Evolutionary conservation across 2,113 vertebrate species (phyloP).

Genomic region (Garra rufa): DNA sequence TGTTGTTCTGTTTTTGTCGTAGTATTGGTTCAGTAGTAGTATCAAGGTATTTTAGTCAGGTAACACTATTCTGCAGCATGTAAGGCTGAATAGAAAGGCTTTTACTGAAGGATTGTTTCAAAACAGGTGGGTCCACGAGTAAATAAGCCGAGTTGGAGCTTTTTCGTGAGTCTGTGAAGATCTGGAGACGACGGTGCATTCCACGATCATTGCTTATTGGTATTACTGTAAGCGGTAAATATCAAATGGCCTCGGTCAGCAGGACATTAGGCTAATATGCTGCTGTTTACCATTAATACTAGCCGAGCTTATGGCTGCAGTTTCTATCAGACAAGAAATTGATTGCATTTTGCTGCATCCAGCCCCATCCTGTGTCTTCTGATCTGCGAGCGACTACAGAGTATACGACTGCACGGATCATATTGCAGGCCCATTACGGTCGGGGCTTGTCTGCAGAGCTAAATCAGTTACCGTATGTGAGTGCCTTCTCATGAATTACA

Average conservation of each 20-base stretch:
- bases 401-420: slow-evolving; percentile 64
- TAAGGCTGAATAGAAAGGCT: slow-evolving; percentile 43
- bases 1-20: too few relatives aligned
- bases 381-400: slow-evolving; percentile 45
- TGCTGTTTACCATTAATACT: slow-evolving; percentile 41
- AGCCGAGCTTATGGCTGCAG: slow-evolving; percentile 13
- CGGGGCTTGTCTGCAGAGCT: slow-evolving; percentile 51
- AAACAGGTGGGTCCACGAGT: slow-evolving; percentile 65
- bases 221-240: slow-evolving; percentile 34
- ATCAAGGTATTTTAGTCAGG: too few relatives aligned
- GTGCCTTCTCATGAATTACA: slow-evolving; percentile 71
- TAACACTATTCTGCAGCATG: slow-evolving; percentile 55
- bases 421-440: slow-evolving; percentile 73
- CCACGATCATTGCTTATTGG: neutral
- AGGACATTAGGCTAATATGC: slow-evolving; percentile 11
- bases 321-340: slow-evolving; percentile 32
- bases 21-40: too few relatives aligned
- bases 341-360: slow-evolving; percentile 36
- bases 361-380: slow-evolving; percentile 12
- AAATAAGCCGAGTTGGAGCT: slow-evolving; percentile 60
- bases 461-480: slow-evolving; percentile 56
- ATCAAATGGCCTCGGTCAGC: slow-evolving; percentile 40
- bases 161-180: slow-evolving; percentile 3
- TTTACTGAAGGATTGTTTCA: slow-evolving; percentile 56
- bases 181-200: neutral